Evolutionary conservation across 2,797 vertebrate genomes (phyloP).

Genomic region (Myoxocephalus aenaeus): DNA sequence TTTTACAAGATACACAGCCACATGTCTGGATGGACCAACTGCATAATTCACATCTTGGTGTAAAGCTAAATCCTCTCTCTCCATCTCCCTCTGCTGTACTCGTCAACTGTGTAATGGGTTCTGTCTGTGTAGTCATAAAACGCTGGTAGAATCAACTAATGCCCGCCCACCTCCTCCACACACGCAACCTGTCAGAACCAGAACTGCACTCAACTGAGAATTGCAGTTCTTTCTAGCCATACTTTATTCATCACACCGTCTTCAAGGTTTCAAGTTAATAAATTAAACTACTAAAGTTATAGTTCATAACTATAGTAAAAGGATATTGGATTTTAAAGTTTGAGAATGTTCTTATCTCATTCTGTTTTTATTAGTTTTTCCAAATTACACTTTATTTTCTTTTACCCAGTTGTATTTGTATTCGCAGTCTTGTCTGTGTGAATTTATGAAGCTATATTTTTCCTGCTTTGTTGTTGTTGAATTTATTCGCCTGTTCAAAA

Average conservation of each 20-base stretch:
- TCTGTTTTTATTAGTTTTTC: neutral
- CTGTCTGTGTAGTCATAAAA: conserved; percentile 60
- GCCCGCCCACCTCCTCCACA: neutral
- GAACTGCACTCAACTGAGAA: conserved; percentile 37
- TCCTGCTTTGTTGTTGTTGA: neutral
- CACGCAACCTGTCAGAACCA: conserved; percentile 26
- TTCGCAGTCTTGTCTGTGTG: neutral
- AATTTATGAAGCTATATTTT: neutral
- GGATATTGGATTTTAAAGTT: neutral
- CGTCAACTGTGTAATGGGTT: conserved; percentile 61
- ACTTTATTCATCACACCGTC: conserved; percentile 60
- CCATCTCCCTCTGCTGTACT: conserved; percentile 30
- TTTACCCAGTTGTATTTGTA: neutral
- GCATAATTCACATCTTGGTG: conserved; percentile 76
- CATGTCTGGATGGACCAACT: conserved; percentile 68
- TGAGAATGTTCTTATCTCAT: neutral
- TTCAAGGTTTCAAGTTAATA: conserved; percentile 24
- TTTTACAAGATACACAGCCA: conserved; percentile 75
- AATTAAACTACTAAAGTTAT: neutral
- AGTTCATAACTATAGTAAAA: neutral
- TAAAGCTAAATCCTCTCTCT: conserved; percentile 64
- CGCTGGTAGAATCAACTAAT: conserved; percentile 45
- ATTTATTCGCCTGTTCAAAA: conserved; percentile 34
- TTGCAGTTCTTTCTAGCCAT: conserved; percentile 52
- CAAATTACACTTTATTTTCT: neutral